Evolutionary conservation across 2,113 vertebrate species (phyloP).

Genomic region (Atractosteus spatula): DNA sequence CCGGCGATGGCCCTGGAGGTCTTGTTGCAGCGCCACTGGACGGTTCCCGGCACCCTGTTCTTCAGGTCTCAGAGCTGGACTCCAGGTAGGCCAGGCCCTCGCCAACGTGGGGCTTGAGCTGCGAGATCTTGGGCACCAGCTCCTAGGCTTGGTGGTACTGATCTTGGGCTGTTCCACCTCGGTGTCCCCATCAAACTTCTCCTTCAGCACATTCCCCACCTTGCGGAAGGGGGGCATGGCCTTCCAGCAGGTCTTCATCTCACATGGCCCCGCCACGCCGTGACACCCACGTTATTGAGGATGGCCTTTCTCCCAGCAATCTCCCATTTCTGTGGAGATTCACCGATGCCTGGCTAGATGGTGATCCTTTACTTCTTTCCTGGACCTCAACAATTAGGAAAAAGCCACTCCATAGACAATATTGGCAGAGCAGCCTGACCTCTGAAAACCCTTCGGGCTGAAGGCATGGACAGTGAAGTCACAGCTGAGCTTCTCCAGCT

Average conservation of each 20-base stretch:
- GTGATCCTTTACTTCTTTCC: slow-evolving; percentile 93
- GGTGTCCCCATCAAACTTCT: slow-evolving; percentile 94
- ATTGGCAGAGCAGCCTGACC: slow-evolving; percentile 97
- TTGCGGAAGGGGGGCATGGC: slow-evolving; percentile 97
- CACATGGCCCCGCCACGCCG: slow-evolving; percentile 91
- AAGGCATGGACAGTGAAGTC: too few relatives aligned
- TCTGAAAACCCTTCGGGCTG: slow-evolving; percentile 80
- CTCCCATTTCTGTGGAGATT: slow-evolving; percentile 96
- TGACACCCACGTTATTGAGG: slow-evolving; percentile 96
- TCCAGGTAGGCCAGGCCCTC: slow-evolving; percentile 97
- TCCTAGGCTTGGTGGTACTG: slow-evolving; percentile 78
- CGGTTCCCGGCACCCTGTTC: slow-evolving; percentile 90
- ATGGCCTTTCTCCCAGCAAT: slow-evolving; percentile 92
- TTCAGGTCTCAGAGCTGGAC: slow-evolving; percentile 93
- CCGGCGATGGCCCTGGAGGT: slow-evolving; percentile 97
- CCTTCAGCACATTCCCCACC: slow-evolving; percentile 92
- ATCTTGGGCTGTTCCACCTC: slow-evolving; percentile 92
- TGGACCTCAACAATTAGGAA: slow-evolving; percentile 91
- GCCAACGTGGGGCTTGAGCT: slow-evolving; percentile 96
- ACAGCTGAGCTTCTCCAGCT: too few relatives aligned
- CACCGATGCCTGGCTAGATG: slow-evolving; percentile 90
- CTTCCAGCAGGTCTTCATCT: slow-evolving; percentile 98
- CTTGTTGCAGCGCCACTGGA: slow-evolving; percentile 92
- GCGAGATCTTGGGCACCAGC: slow-evolving; percentile 90
- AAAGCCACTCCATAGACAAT: slow-evolving; percentile 97